Conservation (phyloP, 2,113 vertebrate genomes). For the Ochotona princeps region DNA sequence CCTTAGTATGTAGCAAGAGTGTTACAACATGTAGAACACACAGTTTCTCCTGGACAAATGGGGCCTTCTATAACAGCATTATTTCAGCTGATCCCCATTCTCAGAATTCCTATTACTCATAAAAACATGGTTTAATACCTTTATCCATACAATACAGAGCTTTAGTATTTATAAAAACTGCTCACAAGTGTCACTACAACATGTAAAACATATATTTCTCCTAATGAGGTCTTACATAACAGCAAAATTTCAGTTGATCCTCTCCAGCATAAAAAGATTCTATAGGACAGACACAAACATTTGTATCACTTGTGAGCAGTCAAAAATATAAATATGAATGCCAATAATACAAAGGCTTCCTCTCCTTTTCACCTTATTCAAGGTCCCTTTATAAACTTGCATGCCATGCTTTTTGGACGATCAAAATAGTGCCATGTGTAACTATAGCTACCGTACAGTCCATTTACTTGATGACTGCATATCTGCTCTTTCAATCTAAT, state of each 20-base stretch:
- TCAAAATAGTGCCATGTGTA: constrained; percentile 22
- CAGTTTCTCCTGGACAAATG: constrained; percentile 3
- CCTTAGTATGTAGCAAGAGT: not conserved
- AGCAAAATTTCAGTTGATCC: not conserved
- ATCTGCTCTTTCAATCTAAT: constrained; percentile 54
- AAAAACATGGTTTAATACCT: not conserved
- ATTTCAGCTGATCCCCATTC: not conserved
- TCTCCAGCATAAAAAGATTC: not conserved
- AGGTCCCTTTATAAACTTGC: constrained; percentile 32
- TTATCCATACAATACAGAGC: not conserved
- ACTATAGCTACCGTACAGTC: constrained; percentile 37
- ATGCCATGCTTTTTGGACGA: constrained; percentile 2
- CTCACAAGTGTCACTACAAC: not conserved
- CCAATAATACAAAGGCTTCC: constrained; percentile 1
- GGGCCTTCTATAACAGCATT: not conserved
- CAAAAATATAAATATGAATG: constrained; percentile 38
- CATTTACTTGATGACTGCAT: constrained; percentile 50
- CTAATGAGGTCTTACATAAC: not conserved
- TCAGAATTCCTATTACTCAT: not conserved
- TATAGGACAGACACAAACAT: constrained; percentile 19
- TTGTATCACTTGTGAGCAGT: constrained; percentile 10
- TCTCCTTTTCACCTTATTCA: constrained; percentile 43
- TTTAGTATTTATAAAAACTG: not conserved
- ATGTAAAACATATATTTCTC: not conserved
- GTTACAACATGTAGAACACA: not conserved